Percentiles rank a stretch among this genome's conserved stretches.
Conservation (phyloP, 2,888 invertebrate genomes). For the Xestoiulus laeticollis region DNA sequence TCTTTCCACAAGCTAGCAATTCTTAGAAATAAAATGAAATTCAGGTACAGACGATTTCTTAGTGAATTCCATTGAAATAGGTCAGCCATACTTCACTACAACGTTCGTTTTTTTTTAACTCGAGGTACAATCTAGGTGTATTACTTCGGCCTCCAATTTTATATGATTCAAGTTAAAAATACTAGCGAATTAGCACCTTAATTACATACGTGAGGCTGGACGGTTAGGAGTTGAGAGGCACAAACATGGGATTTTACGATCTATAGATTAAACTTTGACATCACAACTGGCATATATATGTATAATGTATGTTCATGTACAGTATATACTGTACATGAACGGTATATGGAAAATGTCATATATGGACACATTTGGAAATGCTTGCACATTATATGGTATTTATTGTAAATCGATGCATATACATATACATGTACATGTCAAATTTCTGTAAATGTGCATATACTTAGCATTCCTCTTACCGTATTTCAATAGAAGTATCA, state of each 20-base stretch:
- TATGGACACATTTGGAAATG: no score
- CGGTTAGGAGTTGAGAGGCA: neutral
- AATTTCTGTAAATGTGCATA: no score
- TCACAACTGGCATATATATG: no score
- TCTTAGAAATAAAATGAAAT: neutral
- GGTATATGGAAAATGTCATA: no score
- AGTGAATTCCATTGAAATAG: neutral
- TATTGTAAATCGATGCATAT: no score
- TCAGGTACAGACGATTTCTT: neutral
- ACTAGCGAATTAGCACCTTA: neutral
- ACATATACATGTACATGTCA: no score
- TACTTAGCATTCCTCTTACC: no score
- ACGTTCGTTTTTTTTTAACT: neutral
- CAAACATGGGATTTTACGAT: neutral
- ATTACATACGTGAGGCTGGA: neutral
- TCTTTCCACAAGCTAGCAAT: neutral
- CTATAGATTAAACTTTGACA: neutral
- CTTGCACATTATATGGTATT: no score
- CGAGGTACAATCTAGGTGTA: slow-evolving; percentile 12
- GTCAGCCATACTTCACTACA: neutral
- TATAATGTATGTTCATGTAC: no score
- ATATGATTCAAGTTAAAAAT: neutral
- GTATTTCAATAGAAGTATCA: no score
- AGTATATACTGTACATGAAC: no score
- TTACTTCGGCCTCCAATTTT: neutral